Percentiles rank a stretch among this genome's conserved stretches.
These are phyloP conservation scores for Drosophila quasianomalipes DNA, from an alignment of 2,888 invertebrate species.

Conservation along the genomic window DNA sequence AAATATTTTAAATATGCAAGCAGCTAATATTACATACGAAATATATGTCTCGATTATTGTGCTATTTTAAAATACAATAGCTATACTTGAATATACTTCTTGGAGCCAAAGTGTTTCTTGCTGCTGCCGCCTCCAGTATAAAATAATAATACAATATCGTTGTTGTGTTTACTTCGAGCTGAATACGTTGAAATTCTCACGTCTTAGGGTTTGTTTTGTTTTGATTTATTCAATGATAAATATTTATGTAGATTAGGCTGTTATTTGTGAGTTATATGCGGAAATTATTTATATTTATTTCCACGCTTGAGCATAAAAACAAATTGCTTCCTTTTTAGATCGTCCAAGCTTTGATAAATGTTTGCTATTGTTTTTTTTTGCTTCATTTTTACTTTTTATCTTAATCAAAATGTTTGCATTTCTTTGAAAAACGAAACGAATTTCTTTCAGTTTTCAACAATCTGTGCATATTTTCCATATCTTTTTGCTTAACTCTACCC, in stretches of 20 bases:
- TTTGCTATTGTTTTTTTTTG: neutral
- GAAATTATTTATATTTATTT: conserved; percentile 9
- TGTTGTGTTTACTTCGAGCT: neutral
- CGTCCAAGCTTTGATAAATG: neutral
- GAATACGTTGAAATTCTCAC: neutral
- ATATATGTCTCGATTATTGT: conserved; percentile 3
- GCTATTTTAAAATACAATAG: neutral
- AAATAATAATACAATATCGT: conserved; percentile 2
- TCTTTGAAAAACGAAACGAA: neutral
- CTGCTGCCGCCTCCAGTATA: neutral
- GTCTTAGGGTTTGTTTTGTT: conserved; percentile 1
- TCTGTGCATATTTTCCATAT: neutral
- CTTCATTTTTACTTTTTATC: neutral
- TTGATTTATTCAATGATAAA: conserved; percentile 4
- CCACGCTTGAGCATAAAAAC: neutral
- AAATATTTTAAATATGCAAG: conserved; percentile 39
- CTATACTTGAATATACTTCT: neutral
- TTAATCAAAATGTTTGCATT: neutral
- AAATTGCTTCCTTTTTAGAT: conserved; percentile 6
- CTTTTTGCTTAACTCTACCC: too few species aligned
- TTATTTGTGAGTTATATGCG: neutral
- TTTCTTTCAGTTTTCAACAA: neutral
- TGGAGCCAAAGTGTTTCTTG: too few species aligned
- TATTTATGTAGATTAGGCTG: conserved; percentile 3
- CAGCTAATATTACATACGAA: neutral